Evolutionary conservation across 2,888 invertebrate genomes (phyloP).

Genomic region (Coenonympha arcania): DNA sequence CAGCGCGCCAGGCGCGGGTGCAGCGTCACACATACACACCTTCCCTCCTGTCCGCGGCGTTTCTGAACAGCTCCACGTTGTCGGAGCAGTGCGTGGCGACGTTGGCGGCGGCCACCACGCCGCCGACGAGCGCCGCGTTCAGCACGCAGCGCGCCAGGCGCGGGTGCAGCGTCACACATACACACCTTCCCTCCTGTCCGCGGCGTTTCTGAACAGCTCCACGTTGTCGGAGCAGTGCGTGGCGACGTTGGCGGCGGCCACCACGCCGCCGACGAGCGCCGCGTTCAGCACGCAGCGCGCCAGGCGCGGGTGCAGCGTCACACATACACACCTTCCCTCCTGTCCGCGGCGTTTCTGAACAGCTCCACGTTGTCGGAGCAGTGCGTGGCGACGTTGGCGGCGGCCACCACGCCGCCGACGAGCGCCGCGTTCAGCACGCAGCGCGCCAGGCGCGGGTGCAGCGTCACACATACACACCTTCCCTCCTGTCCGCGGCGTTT

Average conservation of each 20-base stretch:
- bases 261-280: too few species aligned
- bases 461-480: too few species aligned
- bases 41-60: too few species aligned
- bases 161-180: slow-evolving; percentile 25
- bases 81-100: slow-evolving; percentile 36
- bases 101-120: neutral
- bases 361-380: slow-evolving; percentile 65
- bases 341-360: slow-evolving; percentile 41
- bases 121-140: neutral
- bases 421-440: neutral
- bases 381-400: neutral
- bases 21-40: too few species aligned
- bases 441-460: slow-evolving; percentile 22
- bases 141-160: neutral
- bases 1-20: too few species aligned
- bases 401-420: neutral
- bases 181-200: too few species aligned
- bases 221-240: too few species aligned
- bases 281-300: too few species aligned
- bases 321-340: neutral
- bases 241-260: too few species aligned
- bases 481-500: too few species aligned
- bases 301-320: too few species aligned
- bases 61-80: slow-evolving; percentile 74
- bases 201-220: too few species aligned